Conservation (phyloP, 2,888 invertebrate genomes). For the Tipula unca region DNA sequence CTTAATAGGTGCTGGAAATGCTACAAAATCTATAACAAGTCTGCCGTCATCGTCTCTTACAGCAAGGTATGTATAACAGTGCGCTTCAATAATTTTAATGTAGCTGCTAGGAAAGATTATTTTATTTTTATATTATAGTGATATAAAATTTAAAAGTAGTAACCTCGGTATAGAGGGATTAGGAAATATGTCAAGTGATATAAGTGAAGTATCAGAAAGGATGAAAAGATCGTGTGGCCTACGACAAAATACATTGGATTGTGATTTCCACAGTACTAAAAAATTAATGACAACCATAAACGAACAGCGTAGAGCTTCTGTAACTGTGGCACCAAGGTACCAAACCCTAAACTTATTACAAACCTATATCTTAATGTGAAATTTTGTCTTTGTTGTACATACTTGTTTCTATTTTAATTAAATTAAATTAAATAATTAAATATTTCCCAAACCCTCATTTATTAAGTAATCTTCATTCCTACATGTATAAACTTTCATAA, state of each 20-base stretch:
- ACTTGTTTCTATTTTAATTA: not conserved
- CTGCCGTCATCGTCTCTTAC: not conserved
- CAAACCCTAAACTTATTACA: not conserved
- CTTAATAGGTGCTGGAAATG: not conserved
- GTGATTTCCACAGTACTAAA: slow-evolving; percentile 47
- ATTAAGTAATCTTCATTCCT: not conserved
- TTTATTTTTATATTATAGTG: not conserved
- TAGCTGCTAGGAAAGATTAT: not conserved
- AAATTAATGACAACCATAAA: slow-evolving; percentile 35
- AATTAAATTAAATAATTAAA: not conserved
- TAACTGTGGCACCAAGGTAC: slow-evolving; percentile 39
- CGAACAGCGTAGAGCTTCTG: slow-evolving; percentile 40
- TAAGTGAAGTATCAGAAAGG: slow-evolving; percentile 54
- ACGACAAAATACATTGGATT: slow-evolving; percentile 60
- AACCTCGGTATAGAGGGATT: not conserved
- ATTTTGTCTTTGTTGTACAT: not conserved
- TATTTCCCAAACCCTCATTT: not conserved
- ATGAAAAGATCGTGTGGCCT: slow-evolving; percentile 54
- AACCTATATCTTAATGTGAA: not conserved
- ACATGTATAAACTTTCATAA: not conserved
- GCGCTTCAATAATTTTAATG: not conserved
- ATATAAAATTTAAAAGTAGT: slow-evolving; percentile 8
- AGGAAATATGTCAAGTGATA: slow-evolving; percentile 41
- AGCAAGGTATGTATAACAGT: not conserved
- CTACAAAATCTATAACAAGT: not conserved